A percentile compares a stretch with the other conserved stretches of the same genome.
Evolutionary conservation across 2,113 vertebrate genomes (phyloP).

Genomic region (Carassius gibelio): DNA sequence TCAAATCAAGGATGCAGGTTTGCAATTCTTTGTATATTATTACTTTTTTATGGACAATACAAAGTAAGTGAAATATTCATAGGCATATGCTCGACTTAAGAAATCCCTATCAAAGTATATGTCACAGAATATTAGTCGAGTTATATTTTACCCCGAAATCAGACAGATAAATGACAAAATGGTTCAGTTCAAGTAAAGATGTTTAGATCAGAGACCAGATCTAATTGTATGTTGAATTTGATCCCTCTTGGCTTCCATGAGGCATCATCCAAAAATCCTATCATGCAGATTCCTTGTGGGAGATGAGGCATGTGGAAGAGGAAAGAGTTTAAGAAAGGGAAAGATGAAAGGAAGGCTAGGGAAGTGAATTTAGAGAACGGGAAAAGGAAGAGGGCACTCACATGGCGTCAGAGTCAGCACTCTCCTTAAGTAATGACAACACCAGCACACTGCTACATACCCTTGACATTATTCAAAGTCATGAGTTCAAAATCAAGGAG

Average conservation of each 20-base stretch:
- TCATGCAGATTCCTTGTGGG: constrained; percentile 37
- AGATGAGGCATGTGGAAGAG: neutral
- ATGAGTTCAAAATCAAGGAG: too few species aligned
- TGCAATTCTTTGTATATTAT: neutral
- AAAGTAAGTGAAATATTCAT: neutral
- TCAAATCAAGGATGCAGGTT: neutral
- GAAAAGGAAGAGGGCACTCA: constrained; percentile 27
- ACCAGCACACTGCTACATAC: too few species aligned
- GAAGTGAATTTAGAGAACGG: too few species aligned
- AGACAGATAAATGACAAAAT: neutral
- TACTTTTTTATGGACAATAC: neutral
- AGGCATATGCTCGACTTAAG: neutral
- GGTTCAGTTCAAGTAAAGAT: neutral
- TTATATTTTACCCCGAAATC: too few species aligned
- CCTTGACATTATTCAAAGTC: too few species aligned
- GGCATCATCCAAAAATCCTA: constrained; percentile 12
- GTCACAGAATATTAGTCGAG: too few species aligned
- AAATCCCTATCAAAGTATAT: too few species aligned
- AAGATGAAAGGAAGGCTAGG: constrained; percentile 26
- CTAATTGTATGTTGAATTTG: constrained; percentile 22
- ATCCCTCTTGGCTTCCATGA: constrained; percentile 22
- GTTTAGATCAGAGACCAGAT: neutral
- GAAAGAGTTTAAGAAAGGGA: constrained; percentile 32
- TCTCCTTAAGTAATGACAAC: too few species aligned
- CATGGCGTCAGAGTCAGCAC: too few species aligned